These are phyloP conservation scores for Furnarius figulus DNA, from an alignment of 2,113 vertebrate species.

Conservation along the genomic window DNA sequence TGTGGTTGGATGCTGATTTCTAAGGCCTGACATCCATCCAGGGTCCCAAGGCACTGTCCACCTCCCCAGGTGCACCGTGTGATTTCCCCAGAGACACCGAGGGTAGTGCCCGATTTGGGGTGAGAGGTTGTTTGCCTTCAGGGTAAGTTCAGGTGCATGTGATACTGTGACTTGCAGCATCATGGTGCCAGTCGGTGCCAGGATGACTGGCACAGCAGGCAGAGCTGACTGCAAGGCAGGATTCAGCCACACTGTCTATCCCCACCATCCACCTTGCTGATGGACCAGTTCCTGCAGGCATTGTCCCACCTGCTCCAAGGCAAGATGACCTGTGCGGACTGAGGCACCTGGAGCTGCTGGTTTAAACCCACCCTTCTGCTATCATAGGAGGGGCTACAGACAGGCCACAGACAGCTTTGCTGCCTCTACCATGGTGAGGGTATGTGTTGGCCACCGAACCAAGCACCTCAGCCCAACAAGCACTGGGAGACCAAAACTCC, in stretches of 20 bases:
- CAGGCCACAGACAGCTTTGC: neutral
- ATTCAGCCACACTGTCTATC: neutral
- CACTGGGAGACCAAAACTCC: neutral
- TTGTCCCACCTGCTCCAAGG: neutral
- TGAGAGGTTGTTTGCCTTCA: accelerated
- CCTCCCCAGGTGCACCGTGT: neutral
- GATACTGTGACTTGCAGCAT: accelerated
- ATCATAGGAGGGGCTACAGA: neutral
- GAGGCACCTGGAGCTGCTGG: neutral
- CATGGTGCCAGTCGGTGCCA: accelerated
- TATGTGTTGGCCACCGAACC: neutral
- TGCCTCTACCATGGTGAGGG: accelerated
- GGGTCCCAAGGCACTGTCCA: neutral
- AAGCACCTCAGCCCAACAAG: too few relatives aligned
- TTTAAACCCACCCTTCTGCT: neutral
- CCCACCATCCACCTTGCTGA: neutral
- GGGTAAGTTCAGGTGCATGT: accelerated
- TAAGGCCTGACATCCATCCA: neutral
- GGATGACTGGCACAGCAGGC: neutral
- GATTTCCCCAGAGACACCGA: neutral
- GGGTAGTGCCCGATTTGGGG: neutral
- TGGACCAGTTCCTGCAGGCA: neutral
- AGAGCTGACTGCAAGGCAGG: neutral
- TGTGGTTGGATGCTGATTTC: neutral
- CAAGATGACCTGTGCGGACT: neutral